Evolutionary conservation across 2,797 vertebrate genomes (phyloP).

Genomic region (Babyrousa celebensis): DNA sequence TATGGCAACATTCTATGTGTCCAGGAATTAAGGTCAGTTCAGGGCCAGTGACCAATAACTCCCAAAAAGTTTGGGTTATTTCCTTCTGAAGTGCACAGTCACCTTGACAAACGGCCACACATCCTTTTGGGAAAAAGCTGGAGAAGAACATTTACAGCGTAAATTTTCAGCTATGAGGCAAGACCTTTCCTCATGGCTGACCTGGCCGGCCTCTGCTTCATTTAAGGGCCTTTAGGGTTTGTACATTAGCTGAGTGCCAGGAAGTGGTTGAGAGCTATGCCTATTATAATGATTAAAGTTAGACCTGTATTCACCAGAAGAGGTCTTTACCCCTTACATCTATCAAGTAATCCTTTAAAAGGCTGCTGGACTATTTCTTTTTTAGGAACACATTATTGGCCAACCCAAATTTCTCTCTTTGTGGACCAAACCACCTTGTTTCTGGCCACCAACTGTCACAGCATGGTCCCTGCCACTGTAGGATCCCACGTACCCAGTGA

Average conservation of each 20-base stretch:
- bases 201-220: neutral
- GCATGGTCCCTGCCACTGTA: neutral
- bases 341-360: neutral
- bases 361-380: neutral
- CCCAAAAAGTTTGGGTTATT: neutral
- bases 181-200: neutral
- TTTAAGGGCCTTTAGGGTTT: neutral
- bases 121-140: neutral
- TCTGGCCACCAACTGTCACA: neutral
- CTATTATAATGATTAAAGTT: conserved; percentile 58
- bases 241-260: conserved; percentile 14
- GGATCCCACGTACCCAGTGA: neutral
- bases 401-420: neutral
- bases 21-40: neutral
- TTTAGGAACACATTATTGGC: neutral
- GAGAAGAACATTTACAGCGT: neutral
- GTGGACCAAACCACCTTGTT: neutral
- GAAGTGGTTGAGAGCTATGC: conserved; percentile 11
- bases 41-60: neutral
- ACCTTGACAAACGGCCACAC: neutral
- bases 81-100: neutral
- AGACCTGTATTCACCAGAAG: neutral
- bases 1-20: neutral
- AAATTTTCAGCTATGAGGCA: neutral
- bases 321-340: neutral